Evolutionary conservation across 1,140 invertebrate species (phyloP).

Genomic region (Magallana angulata): DNA sequence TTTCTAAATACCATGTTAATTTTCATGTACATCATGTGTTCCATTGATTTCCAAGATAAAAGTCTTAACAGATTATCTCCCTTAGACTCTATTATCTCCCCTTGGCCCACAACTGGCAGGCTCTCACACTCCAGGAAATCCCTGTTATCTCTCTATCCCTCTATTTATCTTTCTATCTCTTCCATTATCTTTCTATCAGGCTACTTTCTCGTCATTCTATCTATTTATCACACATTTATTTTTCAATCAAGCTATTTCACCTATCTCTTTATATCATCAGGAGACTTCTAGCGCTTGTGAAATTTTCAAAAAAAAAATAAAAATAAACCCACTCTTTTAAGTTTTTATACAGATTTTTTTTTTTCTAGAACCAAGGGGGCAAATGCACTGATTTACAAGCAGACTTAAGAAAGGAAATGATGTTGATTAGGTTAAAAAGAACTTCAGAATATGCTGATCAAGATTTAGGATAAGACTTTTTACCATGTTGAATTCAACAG

Average conservation of each 20-base stretch:
- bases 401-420: conserved; percentile 33
- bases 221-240: neutral
- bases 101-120: neutral
- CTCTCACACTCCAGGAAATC: conserved; percentile 22
- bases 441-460: neutral
- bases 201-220: conserved; percentile 19
- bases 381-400: conserved; percentile 4
- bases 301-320: neutral
- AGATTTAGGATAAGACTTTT: conserved; percentile 17
- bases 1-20: neutral
- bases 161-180: conserved; percentile 11
- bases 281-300: neutral
- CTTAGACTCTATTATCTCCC: conserved; percentile 6
- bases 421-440: conserved; percentile 34
- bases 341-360: neutral
- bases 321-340: neutral
- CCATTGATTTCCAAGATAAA: neutral
- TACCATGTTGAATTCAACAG: conserved; percentile 23
- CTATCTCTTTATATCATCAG: conserved; percentile 3
- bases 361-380: neutral
- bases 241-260: neutral
- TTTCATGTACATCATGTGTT: neutral
- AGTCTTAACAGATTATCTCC: conserved; percentile 9
- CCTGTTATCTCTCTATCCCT: neutral
- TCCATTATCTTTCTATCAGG: conserved; percentile 18